Base-by-base conservation (phyloP, 2,113 vertebrate genomes). In the Callaeas wilsoni region DNA sequence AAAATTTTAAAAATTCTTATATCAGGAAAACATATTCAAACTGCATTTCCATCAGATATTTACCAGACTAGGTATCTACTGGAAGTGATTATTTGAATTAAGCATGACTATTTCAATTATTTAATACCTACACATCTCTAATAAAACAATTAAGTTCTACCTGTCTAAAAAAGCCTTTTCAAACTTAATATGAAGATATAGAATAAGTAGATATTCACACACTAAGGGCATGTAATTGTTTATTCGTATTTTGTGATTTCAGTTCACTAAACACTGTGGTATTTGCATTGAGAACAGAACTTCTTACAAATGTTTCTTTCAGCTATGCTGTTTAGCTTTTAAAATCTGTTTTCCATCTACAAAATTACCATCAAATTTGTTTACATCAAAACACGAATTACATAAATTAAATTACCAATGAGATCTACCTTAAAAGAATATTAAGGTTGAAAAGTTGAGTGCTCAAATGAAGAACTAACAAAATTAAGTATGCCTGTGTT, bases 31-130 rank as follows among this genome's bases (percentile, higher is more conserved):
- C 83, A 18, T 47, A 80, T 87, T 97, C 94, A 92, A 88, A 95
- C 52, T 56, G 55, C 18, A 59, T 56, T 96, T 97, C 84, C 1
- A 0, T 63, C 55, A 97, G 90, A 91, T 85, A 96, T 94, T 95
- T 71, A 90, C 94, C 81, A 93, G 75, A 79, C 53, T 95, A 59
- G 7, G 5, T 88, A 85, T 96, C 39, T 96, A 94, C 85, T 96
- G 55, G 94, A 96, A 97, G 77, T 74, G 97, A 93, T 97, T 96
- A 94, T 95, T 74, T 97, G 92, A 97, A 97, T 97, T 97, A 97
- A 97, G 71, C 87, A 96, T 87, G 35, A 53, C 10, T 87, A 81
- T n/a, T 84, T 96, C 68, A 97, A 94, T 97, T 96, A 96, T 96
- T 97, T 97, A 97, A 37, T 90, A 73, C 60, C n/a, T 75, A 93